Conservation (phyloP, 1,140 invertebrate species). For the Aphaenogaster ashmeadi region DNA sequence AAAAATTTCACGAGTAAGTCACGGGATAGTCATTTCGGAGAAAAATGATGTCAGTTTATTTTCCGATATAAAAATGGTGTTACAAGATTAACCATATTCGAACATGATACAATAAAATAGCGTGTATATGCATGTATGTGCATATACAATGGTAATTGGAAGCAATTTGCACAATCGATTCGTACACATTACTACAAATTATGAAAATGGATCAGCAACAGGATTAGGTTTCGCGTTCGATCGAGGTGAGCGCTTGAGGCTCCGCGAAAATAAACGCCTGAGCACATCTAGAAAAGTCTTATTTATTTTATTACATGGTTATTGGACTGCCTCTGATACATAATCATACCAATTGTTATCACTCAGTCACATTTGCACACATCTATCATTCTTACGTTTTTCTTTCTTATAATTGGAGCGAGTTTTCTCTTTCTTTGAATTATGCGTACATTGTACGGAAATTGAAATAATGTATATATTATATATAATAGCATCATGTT, state of each 20-base stretch:
- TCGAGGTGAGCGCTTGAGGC: not conserved
- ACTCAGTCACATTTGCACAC: constrained; percentile 81
- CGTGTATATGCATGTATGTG: constrained; percentile 27
- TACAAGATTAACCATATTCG: constrained; percentile 44
- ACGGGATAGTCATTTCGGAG: not conserved
- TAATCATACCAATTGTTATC: constrained; percentile 77
- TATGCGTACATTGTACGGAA: constrained; percentile 82
- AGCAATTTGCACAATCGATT: constrained; percentile 37
- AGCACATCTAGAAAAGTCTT: constrained; percentile 83
- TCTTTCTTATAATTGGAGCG: constrained; percentile 72
- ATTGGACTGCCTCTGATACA: constrained; percentile 79
- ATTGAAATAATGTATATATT: constrained; percentile 83
- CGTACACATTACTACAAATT: not conserved
- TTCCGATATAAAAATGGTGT: constrained; percentile 44
- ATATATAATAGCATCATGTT: constrained; percentile 78
- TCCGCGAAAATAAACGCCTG: constrained; percentile 64
- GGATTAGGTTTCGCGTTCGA: constrained; percentile 34
- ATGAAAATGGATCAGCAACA: constrained; percentile 24
- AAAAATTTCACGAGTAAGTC: not conserved
- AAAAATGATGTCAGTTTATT: constrained; percentile 48
- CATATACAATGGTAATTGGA: constrained; percentile 40
- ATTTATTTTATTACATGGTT: constrained; percentile 84
- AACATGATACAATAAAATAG: constrained; percentile 41
- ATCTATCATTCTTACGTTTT: constrained; percentile 80
- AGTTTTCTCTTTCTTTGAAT: constrained; percentile 71